These are phyloP conservation scores for Ptychoptera albimana DNA, from an alignment of 2,888 invertebrate species.

Conservation along the genomic window DNA sequence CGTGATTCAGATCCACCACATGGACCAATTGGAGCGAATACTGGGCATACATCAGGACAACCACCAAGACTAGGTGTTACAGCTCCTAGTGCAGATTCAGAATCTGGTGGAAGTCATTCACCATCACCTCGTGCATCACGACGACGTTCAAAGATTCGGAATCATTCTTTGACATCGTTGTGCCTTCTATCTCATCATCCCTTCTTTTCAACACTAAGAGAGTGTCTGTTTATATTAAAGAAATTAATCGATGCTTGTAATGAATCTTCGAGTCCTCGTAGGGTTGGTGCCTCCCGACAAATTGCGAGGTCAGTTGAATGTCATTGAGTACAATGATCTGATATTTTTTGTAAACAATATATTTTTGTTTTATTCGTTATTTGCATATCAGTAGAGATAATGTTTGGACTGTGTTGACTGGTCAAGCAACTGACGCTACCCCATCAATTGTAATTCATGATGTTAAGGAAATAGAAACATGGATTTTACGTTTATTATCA, in stretches of 20 bases:
- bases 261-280: constrained; percentile 76
- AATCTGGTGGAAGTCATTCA: constrained; percentile 75
- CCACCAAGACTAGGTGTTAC: constrained; percentile 46
- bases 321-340: background rate
- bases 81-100: constrained; percentile 59
- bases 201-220: constrained; percentile 95
- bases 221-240: constrained; percentile 90
- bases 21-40: constrained; percentile 12
- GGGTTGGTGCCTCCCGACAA: constrained; percentile 79
- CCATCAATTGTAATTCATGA: constrained; percentile 87
- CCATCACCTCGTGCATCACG: constrained; percentile 72
- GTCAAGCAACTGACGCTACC: constrained; percentile 61
- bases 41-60: constrained; percentile 15
- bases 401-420: constrained; percentile 91
- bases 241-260: constrained; percentile 96
- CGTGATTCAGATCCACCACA: constrained; percentile 44
- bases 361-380: constrained; percentile 1
- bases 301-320: constrained; percentile 53
- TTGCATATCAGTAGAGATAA: constrained; percentile 51
- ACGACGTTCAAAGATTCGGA: constrained; percentile 67
- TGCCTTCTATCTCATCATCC: constrained; percentile 98
- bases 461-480: constrained; percentile 95
- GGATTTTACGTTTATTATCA: constrained; percentile 90
- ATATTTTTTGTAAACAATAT: constrained; percentile 6
- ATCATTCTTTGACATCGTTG: constrained; percentile 89